Evolutionary conservation across 2,113 vertebrate genomes (phyloP).

Genomic region (Dasyprocta punctata): DNA sequence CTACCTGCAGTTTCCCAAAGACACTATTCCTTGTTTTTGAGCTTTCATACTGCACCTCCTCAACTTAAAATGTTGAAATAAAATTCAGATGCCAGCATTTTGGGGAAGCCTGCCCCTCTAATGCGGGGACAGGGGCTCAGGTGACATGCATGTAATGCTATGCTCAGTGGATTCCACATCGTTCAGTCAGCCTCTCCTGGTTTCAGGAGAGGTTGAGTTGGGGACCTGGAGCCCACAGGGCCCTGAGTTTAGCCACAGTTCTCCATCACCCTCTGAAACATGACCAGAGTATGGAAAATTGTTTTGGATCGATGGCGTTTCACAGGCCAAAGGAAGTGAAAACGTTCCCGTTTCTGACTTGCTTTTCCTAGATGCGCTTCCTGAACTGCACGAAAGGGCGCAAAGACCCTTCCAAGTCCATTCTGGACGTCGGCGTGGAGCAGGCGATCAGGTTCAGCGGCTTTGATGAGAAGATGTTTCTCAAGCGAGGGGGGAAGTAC

Average conservation of each 20-base stretch:
- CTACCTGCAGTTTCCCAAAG: not conserved
- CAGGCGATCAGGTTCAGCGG: slow-evolving; percentile 94
- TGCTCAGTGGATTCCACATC: rapidly evolving
- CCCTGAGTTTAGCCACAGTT: rapidly evolving
- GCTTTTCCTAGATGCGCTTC: slow-evolving; percentile 93
- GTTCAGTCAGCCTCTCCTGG: no score
- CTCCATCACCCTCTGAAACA: no score
- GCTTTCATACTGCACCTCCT: rapidly evolving
- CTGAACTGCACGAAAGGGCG: slow-evolving; percentile 93
- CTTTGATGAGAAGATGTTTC: slow-evolving; percentile 96
- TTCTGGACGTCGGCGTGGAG: slow-evolving; percentile 94
- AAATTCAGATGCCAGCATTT: no score
- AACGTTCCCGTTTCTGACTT: not conserved
- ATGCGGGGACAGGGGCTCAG: rapidly evolving
- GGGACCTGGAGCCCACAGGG: rapidly evolving
- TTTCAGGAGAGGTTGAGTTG: rapidly evolving
- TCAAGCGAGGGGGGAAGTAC: slow-evolving; percentile 95
- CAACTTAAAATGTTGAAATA: not conserved
- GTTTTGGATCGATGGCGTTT: not conserved
- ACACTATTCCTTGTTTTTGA: rapidly evolving
- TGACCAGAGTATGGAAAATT: no score
- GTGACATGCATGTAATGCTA: no score
- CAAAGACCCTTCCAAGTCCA: slow-evolving; percentile 96
- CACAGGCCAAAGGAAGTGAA: rapidly evolving
- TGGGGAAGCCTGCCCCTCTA: not conserved